Evolutionary conservation across 2,888 invertebrate species (phyloP).

Genomic region (Antheraea assamensis): DNA sequence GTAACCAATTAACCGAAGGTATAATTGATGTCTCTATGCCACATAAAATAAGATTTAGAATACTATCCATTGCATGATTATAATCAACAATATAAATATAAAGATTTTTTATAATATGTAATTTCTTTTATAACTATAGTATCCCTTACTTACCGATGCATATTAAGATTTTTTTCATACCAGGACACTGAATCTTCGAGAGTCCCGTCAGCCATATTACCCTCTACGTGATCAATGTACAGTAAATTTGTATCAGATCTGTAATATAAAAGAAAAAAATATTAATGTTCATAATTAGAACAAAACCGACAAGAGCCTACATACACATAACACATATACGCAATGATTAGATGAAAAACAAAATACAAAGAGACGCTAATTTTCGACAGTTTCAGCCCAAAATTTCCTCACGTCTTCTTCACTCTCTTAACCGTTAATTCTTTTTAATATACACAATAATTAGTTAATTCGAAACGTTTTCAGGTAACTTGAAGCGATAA

Average conservation of each 20-base stretch:
- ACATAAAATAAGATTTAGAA: too few species aligned
- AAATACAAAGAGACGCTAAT: not conserved
- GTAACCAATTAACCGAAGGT: too few species aligned
- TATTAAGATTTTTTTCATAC: slow-evolving; percentile 85
- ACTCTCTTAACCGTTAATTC: not conserved
- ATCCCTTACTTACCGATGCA: slow-evolving; percentile 74
- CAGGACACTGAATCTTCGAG: slow-evolving; percentile 95
- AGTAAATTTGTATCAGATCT: slow-evolving; percentile 87
- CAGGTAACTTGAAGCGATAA: too few species aligned
- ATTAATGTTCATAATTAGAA: not conserved
- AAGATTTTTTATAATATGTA: not conserved
- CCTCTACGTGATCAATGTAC: slow-evolving; percentile 98
- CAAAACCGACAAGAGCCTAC: not conserved
- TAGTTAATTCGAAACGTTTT: not conserved
- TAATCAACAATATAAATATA: too few species aligned
- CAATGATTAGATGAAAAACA: not conserved
- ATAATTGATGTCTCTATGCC: too few species aligned
- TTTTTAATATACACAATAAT: not conserved
- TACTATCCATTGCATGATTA: not conserved
- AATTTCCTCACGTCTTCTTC: too few species aligned
- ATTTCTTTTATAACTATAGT: not conserved
- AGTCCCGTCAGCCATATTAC: slow-evolving; percentile 95
- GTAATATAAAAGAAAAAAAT: slow-evolving; percentile 34
- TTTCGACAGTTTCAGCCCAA: too few species aligned
- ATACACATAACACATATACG: not conserved